These are phyloP conservation scores for Amblyornis subalaris DNA, from an alignment of 2,113 vertebrate genomes.

Conservation along the genomic window DNA sequence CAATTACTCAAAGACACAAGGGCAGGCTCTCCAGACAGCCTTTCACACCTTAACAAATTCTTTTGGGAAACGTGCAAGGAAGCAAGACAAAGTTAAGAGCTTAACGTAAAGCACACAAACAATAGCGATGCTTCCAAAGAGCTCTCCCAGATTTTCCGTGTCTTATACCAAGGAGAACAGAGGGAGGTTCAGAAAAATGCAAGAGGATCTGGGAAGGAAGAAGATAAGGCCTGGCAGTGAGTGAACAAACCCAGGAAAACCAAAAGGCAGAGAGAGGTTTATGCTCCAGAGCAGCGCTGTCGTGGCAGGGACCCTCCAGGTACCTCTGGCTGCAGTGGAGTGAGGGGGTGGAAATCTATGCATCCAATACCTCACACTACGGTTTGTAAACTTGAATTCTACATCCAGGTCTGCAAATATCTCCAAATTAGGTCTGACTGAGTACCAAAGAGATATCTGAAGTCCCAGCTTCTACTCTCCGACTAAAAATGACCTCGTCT, in stretches of 20 bases:
- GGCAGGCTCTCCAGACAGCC: background rate
- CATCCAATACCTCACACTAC: background rate
- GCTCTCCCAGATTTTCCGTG: background rate
- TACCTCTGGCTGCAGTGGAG: background rate
- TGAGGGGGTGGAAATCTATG: background rate
- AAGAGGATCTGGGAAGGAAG: background rate
- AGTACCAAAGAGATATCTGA: background rate
- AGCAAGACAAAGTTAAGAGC: background rate
- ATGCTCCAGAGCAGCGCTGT: background rate
- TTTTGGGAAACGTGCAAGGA: background rate
- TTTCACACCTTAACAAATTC: background rate
- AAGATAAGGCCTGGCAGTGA: background rate
- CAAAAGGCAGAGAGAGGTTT: background rate
- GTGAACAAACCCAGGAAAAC: background rate
- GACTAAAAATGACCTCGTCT: background rate
- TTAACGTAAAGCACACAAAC: background rate
- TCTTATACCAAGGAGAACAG: background rate
- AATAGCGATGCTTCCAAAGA: background rate
- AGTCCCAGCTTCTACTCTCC: background rate
- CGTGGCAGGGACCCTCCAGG: background rate
- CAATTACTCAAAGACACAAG: conserved; percentile 17
- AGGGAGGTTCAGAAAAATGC: background rate
- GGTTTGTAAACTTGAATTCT: background rate
- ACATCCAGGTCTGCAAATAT: background rate
- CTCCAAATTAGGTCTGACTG: background rate